phyloP scores from a whole-genome alignment of 2,888 invertebrate genomes.

The Pachliopta kotzebuea region DNA sequence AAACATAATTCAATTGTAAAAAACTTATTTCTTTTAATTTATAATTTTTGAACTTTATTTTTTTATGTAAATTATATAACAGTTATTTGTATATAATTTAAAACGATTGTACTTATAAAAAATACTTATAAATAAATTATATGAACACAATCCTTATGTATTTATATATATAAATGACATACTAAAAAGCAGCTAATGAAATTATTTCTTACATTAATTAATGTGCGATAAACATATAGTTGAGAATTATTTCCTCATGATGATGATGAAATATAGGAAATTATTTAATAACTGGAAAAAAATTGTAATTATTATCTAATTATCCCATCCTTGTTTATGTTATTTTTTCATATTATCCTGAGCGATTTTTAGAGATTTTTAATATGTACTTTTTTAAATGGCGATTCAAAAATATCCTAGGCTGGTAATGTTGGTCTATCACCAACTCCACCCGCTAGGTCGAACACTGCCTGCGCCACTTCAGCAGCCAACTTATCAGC shows the following conservation, averaged over 20 bases:
- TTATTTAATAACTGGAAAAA: background rate
- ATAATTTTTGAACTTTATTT: too few species aligned
- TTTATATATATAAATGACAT: too few species aligned
- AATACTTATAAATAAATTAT: background rate
- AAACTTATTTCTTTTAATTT: too few species aligned
- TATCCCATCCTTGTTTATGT: background rate
- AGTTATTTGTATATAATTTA: too few species aligned
- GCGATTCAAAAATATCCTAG: slow-evolving; percentile 33
- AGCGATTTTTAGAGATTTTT: background rate
- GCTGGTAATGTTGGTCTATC: slow-evolving; percentile 73
- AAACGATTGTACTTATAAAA: too few species aligned
- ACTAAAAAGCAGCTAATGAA: too few species aligned
- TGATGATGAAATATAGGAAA: too few species aligned
- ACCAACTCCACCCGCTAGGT: slow-evolving; percentile 90
- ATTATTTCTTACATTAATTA: too few species aligned
- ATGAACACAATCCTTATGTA: slow-evolving; percentile 1
- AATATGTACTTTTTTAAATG: background rate
- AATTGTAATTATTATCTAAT: background rate
- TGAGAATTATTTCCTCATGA: too few species aligned
- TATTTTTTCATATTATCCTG: background rate
- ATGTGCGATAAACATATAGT: too few species aligned
- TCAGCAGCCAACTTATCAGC: slow-evolving; percentile 87
- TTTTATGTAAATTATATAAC: too few species aligned
- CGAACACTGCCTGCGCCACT: slow-evolving; percentile 87
- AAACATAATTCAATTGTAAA: too few species aligned